A percentile compares a stretch with the other conserved stretches of the same genome.
Evolutionary conservation across 1,140 invertebrate species (phyloP).

Genomic region (Coptotermes formosanus): DNA sequence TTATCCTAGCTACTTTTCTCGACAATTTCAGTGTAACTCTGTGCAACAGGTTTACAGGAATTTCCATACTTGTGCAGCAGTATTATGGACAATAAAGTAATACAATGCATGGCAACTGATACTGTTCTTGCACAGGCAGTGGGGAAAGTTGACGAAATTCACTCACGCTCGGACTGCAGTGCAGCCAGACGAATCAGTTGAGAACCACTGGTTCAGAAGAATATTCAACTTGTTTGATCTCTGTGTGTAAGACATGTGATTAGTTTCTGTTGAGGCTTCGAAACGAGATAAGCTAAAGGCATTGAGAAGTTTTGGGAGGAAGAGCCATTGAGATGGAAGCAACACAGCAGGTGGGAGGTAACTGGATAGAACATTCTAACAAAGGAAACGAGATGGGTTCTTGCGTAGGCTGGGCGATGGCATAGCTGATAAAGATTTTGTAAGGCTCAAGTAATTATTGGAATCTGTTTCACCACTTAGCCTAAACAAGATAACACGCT

Average conservation of each 20-base stretch:
- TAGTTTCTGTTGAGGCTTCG: background rate
- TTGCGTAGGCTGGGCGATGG: slow-evolving; percentile 2
- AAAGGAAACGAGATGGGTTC: background rate
- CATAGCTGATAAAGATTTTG: background rate
- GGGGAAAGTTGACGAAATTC: too few species aligned
- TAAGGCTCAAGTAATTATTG: background rate
- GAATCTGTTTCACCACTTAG: background rate
- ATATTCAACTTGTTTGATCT: background rate
- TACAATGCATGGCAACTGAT: too few species aligned
- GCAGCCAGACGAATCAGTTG: background rate
- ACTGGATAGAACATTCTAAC: background rate
- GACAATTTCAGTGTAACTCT: too few species aligned
- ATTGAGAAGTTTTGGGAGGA: background rate
- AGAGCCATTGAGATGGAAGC: background rate
- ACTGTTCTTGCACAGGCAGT: too few species aligned
- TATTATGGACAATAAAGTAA: too few species aligned
- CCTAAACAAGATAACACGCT: background rate
- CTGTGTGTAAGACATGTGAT: background rate
- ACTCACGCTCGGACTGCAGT: too few species aligned
- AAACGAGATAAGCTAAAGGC: slow-evolving; percentile 15
- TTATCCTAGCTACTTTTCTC: too few species aligned
- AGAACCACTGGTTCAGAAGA: background rate
- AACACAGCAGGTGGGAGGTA: background rate
- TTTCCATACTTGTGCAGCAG: too few species aligned
- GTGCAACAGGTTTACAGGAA: too few species aligned